Conservation (phyloP, 1,140 invertebrate species). For the Gonioctena quinquepunctata region DNA sequence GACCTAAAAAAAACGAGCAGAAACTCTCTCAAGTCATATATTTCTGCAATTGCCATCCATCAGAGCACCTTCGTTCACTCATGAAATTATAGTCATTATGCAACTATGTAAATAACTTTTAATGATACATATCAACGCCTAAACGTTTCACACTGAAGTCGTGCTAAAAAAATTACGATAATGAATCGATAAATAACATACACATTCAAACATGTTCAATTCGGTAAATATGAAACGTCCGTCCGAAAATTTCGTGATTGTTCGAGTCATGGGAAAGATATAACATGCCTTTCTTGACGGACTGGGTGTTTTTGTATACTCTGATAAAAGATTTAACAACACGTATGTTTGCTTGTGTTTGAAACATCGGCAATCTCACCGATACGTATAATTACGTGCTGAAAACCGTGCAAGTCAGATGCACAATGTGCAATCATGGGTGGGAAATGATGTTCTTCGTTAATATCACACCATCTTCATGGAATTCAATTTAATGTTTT, state of each 20-base stretch:
- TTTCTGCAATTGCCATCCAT: neutral
- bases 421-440: neutral
- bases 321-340: neutral
- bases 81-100: neutral
- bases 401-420: neutral
- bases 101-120: neutral
- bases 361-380: neutral
- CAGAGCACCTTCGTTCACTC: neutral
- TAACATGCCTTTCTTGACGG: neutral
- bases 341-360: neutral
- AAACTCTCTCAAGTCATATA: no score
- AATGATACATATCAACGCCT: neutral
- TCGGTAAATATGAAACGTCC: neutral
- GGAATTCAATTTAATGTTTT: neutral
- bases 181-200: neutral
- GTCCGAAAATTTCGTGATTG: neutral
- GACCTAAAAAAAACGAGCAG: no score
- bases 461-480: neutral
- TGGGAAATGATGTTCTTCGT: neutral
- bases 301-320: neutral
- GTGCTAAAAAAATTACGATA: neutral
- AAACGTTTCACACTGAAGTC: neutral
- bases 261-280: neutral
- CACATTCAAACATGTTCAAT: neutral
- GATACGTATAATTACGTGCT: neutral